A percentile compares a stretch with the other conserved stretches of the same genome.
Conservation (phyloP, 2,888 invertebrate genomes). For the Tupiocoris notatus region DNA sequence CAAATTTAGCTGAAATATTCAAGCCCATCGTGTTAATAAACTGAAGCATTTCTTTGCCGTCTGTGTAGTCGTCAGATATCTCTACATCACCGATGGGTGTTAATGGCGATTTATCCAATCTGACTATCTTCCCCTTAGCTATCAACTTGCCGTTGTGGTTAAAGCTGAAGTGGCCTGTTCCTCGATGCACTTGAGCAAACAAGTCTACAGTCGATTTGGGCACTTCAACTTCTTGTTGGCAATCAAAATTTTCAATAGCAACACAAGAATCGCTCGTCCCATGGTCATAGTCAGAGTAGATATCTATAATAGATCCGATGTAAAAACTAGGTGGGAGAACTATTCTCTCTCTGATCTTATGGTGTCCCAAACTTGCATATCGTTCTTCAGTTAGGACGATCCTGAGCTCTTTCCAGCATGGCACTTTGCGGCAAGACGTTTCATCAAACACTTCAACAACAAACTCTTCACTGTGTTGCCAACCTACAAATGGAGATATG, state of each 20-base stretch:
- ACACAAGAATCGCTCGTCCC: not conserved
- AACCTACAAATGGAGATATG: not conserved
- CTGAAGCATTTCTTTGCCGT: not conserved
- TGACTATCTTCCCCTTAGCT: not conserved
- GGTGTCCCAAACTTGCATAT: not conserved
- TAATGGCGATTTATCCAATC: slow-evolving; percentile 1
- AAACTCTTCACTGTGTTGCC: not conserved
- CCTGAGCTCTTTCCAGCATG: not conserved
- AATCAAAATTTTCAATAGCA: not conserved
- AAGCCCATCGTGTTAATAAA: not conserved
- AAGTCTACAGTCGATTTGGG: not conserved
- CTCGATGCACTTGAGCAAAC: not conserved
- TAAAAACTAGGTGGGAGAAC: not conserved
- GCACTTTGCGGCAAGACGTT: not conserved
- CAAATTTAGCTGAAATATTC: not conserved
- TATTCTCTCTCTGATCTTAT: not conserved
- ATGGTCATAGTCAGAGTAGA: not conserved
- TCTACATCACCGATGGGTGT: not conserved
- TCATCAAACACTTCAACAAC: not conserved
- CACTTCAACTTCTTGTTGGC: not conserved
- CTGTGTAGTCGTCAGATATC: not conserved
- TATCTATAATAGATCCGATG: not conserved
- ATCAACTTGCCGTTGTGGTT: not conserved
- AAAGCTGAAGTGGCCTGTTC: not conserved
- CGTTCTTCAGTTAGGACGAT: not conserved